Conservation (phyloP, 1,140 invertebrate species). For the Calycopis cecrops region DNA sequence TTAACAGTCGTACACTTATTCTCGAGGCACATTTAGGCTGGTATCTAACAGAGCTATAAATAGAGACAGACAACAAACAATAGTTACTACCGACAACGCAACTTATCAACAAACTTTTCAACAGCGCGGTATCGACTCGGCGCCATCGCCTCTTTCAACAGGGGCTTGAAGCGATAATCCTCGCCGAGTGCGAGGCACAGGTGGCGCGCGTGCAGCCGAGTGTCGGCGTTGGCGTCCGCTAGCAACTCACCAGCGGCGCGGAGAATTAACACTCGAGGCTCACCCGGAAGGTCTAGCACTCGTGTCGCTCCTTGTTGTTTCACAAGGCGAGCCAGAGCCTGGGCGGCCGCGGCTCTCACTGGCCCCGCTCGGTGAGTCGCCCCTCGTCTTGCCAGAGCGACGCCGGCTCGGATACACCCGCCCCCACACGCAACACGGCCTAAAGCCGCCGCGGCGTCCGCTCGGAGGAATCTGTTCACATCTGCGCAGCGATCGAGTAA, state of each 20-base stretch:
- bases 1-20: too few species aligned
- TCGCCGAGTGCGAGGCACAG: constrained; percentile 78
- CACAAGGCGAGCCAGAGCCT: constrained; percentile 83
- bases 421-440: constrained; percentile 85
- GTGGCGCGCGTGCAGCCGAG: constrained; percentile 83
- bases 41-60: not conserved
- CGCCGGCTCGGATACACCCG: constrained; percentile 60
- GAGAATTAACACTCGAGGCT: constrained; percentile 88
- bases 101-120: constrained; percentile 75
- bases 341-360: constrained; percentile 86
- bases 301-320: constrained; percentile 84
- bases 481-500: constrained; percentile 92
- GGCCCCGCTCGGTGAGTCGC: constrained; percentile 89
- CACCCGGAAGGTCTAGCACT: constrained; percentile 83
- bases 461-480: constrained; percentile 93
- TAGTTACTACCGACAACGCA: constrained; percentile 43
- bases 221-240: constrained; percentile 90
- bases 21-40: too few species aligned
- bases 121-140: constrained; percentile 80
- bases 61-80: not conserved
- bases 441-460: constrained; percentile 89
- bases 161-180: constrained; percentile 78
- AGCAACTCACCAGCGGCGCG: constrained; percentile 87
- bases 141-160: constrained; percentile 80
- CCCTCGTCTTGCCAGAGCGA: constrained; percentile 73